Evolutionary conservation across 2,797 vertebrate species (phyloP).

Genomic region (Choloepus didactylus): DNA sequence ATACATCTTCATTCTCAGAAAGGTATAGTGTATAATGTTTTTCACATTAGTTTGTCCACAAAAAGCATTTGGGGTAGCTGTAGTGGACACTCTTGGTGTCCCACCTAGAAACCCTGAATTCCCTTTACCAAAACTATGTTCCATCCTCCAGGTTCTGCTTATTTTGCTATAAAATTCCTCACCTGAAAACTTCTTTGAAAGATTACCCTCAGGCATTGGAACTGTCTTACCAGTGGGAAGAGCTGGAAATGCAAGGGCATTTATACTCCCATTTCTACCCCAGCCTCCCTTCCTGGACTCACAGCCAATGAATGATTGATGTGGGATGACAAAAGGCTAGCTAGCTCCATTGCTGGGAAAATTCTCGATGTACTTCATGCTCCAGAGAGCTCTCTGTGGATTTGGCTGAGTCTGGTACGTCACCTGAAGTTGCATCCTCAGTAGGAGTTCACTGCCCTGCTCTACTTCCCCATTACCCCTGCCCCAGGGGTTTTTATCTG

Average conservation of each 20-base stretch:
- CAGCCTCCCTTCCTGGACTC: background rate
- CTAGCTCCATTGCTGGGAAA: background rate
- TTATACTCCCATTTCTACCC: background rate
- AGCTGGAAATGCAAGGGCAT: background rate
- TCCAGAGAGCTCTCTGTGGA: background rate
- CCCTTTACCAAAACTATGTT: rapidly evolving
- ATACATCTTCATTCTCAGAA: background rate
- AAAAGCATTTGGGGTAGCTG: background rate
- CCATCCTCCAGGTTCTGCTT: background rate
- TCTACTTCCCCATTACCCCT: background rate
- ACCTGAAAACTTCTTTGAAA: background rate
- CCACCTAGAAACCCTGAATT: background rate
- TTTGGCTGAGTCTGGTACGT: background rate
- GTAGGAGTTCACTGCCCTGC: no score
- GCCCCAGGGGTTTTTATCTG: background rate
- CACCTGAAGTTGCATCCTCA: background rate
- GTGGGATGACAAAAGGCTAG: background rate
- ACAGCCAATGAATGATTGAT: background rate
- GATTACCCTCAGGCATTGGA: background rate
- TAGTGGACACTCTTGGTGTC: background rate
- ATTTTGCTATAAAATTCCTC: background rate
- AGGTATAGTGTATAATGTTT: background rate
- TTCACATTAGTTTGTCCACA: background rate
- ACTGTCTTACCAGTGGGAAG: background rate
- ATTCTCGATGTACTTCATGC: background rate